Evolutionary conservation across 2,888 invertebrate species (phyloP).

Genomic region (Meteorus cinctellus): DNA sequence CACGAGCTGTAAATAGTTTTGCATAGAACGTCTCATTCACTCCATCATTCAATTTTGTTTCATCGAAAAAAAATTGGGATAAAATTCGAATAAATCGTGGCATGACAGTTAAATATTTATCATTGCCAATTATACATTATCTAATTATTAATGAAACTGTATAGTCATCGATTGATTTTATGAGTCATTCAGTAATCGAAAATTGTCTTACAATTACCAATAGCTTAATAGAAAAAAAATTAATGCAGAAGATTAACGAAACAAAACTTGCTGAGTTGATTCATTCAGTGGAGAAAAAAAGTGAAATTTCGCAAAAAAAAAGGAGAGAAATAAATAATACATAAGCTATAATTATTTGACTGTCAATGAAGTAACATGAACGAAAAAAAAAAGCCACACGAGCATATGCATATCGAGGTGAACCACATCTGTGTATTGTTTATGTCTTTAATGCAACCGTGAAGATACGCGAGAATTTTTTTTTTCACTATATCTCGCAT

Average conservation of each 20-base stretch:
- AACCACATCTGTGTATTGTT: background rate
- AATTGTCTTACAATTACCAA: background rate
- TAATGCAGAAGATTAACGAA: background rate
- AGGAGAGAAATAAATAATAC: too few relatives aligned
- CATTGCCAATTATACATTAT: background rate
- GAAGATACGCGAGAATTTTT: background rate
- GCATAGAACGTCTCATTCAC: background rate
- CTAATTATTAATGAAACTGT: background rate
- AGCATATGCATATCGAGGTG: background rate
- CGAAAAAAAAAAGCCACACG: background rate
- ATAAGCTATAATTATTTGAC: background rate
- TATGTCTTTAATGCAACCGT: background rate
- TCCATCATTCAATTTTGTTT: background rate
- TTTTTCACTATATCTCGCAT: too few relatives aligned
- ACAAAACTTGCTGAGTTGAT: background rate
- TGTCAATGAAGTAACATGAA: background rate
- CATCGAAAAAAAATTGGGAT: background rate
- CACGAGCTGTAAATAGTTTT: too few relatives aligned
- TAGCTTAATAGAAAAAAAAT: background rate
- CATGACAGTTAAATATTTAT: background rate
- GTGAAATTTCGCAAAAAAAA: too few relatives aligned
- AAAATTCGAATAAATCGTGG: background rate
- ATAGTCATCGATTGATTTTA: background rate
- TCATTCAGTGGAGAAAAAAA: too few relatives aligned
- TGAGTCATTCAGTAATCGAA: background rate